Base-by-base conservation (phyloP, 2,113 vertebrate genomes). In the Alexandromys fortis region DNA sequence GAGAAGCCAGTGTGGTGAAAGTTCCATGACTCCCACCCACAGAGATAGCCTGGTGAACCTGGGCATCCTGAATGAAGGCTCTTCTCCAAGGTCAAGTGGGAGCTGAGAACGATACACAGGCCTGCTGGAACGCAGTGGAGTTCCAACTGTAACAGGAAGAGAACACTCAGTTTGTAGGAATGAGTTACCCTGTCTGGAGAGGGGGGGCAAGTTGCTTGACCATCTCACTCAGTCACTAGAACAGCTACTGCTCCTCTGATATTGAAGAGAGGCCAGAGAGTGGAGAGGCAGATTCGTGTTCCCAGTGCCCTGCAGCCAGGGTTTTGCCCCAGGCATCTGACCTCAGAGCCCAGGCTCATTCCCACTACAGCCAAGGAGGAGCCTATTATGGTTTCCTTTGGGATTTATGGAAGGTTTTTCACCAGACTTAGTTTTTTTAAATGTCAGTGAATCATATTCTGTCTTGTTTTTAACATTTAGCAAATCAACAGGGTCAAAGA, bases 401-500 rank as follows among this genome's bases (percentile, higher is more conserved):
- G 90, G 52, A 49, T 92, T 68, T 94, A 38, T 47, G 0, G 86
- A 58, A 92, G 67, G 21, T n/a, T 87, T 79, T 38, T 85, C 33
- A 63, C 76, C 55, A 12, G 2, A 61, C 77, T 94, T 82, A 67
- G 19, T 49, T 86, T 95, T 95, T 81, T 75, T 61, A 86, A 95
- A 97, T 87, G 42, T 82, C 86, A 86, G 76, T 86, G 89, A 97
- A 79, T 92, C 85, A 93, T 96, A 79, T 30, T 86, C 7, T 89
- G 30, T 91, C 35, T 96, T 95, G 45, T 76, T 97, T 96, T 94
- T 91, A 90, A 89, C 88, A 81, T 97, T 96, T 47, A 83, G 89
- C 75, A 93, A 97, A 76, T 63, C 93, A 89, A 75, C 79, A 94
- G 96, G 96, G 96, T 89, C 85, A 97, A 76, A 75, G 68, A 96